Base-by-base conservation (phyloP, 2,797 vertebrate species). In the Esox lucius region DNA sequence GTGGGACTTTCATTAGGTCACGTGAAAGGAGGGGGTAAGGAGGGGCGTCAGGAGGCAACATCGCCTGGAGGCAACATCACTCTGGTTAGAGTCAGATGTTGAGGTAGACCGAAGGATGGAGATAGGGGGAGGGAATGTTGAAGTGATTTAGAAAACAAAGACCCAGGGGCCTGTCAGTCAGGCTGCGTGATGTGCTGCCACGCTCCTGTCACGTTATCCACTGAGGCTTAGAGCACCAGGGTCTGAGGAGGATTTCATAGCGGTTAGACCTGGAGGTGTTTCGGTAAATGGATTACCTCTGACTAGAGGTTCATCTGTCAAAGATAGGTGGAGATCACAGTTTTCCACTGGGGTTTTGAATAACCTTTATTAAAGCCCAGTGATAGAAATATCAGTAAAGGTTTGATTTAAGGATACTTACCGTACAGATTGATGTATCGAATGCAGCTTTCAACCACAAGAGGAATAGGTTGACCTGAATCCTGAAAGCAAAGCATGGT, bases 381-480 rank as follows among this genome's bases (percentile, higher is more conserved):
- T n/a, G 42, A 19, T 28, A 16, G 31, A 73, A 24, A 16, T 48
- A 39, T 62, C 59, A 19, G 16, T 5, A 39, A 28, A 70, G 53
- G 66, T 31, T 12, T 17, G 49, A 28, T 28, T 16, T 26, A 7
- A 24, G 8, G 6, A 24, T 7, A 4, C 96, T 95, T 82, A 99
- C 98, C 98, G 0, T 99, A 99, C 22, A 99, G 91, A 86, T 99
- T 99, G 94, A 99, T 99, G 93, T 97, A 97, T 71, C 98, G 93
- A 86, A 99, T 91, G 77, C 98, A 99, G 91, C 98, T 99, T 86
- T 99, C 98, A 0, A 98, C 98, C 4, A 99, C 97, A 5, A 98
- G 93, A 0, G 98, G 98, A 81, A 99, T 99, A 19, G 96, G 95
- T 90, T 99, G 98, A 73, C 93, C 93, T 61, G 93, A 95, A 79